phyloP scores from a whole-genome alignment of 1,140 invertebrate genomes.

The Eulimnadia texana region DNA sequence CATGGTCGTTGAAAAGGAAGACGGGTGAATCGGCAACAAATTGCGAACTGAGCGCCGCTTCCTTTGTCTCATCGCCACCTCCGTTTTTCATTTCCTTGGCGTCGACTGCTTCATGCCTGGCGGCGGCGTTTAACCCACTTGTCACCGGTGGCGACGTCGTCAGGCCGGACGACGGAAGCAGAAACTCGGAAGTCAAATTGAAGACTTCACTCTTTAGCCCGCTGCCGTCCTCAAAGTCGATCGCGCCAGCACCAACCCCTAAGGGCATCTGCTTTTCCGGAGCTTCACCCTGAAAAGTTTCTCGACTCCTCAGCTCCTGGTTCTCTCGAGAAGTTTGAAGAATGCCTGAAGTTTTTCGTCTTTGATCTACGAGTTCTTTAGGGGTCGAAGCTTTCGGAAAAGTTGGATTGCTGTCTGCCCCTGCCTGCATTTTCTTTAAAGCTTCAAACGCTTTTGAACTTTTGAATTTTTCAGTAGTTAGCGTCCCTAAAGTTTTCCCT shows the following conservation, averaged over 20 bases:
- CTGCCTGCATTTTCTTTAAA: neutral
- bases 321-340: no score
- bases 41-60: neutral
- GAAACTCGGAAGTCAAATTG: neutral
- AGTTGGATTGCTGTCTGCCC: neutral
- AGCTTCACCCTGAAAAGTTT: neutral
- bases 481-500: no score
- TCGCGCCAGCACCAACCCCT: no score
- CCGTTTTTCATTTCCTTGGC: no score
- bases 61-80: neutral
- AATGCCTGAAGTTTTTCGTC: no score
- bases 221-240: neutral
- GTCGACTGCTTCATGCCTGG: neutral
- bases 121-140: neutral
- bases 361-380: neutral
- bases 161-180: neutral
- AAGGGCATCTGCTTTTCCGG: no score
- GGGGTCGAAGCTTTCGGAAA: neutral
- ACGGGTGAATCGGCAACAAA: conserved; percentile 20
- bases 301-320: no score
- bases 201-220: neutral
- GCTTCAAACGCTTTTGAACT: neutral
- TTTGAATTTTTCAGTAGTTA: neutral
- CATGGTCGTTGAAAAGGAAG: conserved; percentile 26
- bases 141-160: neutral